Conservation (phyloP, 2,797 vertebrate genomes). For the Tadarida brasiliensis region DNA sequence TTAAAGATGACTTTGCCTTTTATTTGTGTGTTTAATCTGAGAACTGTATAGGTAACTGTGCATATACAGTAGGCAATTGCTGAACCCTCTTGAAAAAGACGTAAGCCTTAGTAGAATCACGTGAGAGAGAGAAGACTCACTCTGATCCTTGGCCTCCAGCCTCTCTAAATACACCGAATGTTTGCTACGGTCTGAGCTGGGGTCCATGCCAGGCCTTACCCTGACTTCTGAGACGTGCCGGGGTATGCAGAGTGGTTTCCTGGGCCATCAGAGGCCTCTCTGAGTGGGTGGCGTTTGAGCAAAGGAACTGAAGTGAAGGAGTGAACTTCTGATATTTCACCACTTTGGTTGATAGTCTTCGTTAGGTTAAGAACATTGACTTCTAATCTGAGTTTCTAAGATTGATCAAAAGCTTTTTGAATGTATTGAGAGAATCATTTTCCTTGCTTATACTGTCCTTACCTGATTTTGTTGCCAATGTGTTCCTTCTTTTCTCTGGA, state of each 20-base stretch:
- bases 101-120: not conserved
- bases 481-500: not conserved
- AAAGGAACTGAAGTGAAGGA: not conserved
- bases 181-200: not conserved
- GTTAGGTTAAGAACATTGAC: not conserved
- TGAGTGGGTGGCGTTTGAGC: not conserved
- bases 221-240: not conserved
- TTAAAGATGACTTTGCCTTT: constrained; percentile 39
- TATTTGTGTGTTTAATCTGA: constrained; percentile 20
- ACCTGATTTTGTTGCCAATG: not conserved
- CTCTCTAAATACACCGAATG: not conserved
- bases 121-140: constrained; percentile 20
- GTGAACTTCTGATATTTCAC: not conserved
- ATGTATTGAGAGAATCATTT: constrained; percentile 22
- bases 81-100: not conserved
- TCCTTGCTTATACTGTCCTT: not conserved
- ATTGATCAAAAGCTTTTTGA: not conserved
- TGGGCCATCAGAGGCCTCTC: not conserved
- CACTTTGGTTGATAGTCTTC: not conserved
- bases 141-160: not conserved
- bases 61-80: not conserved
- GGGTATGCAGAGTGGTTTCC: not conserved
- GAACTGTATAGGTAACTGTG: not conserved
- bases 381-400: constrained; percentile 16
- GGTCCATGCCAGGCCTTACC: not conserved